Base-by-base conservation (phyloP, 2,888 invertebrate species). In the Phaonia tiefii region DNA sequence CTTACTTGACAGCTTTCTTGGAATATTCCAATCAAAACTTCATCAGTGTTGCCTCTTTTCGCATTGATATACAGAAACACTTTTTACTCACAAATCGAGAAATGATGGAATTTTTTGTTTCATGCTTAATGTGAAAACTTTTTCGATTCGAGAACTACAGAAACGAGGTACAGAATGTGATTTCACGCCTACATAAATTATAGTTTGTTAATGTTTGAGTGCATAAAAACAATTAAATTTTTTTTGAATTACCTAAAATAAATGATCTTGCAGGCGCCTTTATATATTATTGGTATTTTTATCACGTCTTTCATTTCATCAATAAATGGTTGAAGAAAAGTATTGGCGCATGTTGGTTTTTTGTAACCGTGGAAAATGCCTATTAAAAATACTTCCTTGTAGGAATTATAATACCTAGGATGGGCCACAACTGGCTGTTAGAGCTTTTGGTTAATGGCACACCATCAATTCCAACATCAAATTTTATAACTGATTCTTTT, bases 391-490 rank as follows among this genome's bases (percentile, higher is more conserved):
- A 49, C 49, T 49, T 49, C 49, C 49, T 49, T 49, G 49, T 49
- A 49, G 49, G 49, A 49, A 49, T 49, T 49, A 49, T 49, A 49
- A 20, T 49, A 3, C 49, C 49, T 8, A 49, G 49, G 49, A 49
- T 49, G 10, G 49, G 67, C 67, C 67, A 66, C 46, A 66, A 66
- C 46, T 66, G 67, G 46, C 67, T 66, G n/a, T 66, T 66, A 17
- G 67, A 66, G 42, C 46, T 66, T 42, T 66, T 66, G 20, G 39
- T 39, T 46, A 66, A 66, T 66, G 67, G 67, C 8, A 66, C 67
- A 66, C 67, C 67, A 66, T 65, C 37, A 73, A 65, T 63, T 60
- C 65, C 63, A 49, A 65, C 54, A 74, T 65, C 74, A 74, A 65
- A 5, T 74, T 74, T 74, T 10, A 74, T 13, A 44, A n/a, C n/a